These are phyloP conservation scores for Brachymystax lenok DNA, from an alignment of 2,797 vertebrate genomes.

Conservation along the genomic window DNA sequence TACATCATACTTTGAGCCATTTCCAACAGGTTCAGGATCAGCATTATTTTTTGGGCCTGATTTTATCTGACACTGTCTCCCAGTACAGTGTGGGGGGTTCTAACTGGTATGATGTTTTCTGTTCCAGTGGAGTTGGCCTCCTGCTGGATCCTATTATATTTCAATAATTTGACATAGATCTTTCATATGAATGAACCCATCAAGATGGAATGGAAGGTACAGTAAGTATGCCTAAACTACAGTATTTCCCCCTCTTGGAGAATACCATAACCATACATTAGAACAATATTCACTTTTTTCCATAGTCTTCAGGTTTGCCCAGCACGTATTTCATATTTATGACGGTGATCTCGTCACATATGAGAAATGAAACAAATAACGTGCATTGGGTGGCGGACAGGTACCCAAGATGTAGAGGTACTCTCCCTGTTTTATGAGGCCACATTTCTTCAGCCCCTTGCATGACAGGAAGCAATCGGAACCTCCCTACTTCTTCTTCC, in stretches of 20 bases:
- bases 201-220: too few relatives aligned
- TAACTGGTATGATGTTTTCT: neutral
- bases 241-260: too few relatives aligned
- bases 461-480: slow-evolving; percentile 22
- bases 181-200: too few relatives aligned
- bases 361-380: neutral
- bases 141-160: too few relatives aligned
- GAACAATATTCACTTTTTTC: too few relatives aligned
- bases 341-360: neutral
- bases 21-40: neutral
- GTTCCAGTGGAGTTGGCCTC: neutral
- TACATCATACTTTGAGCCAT: neutral
- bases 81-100: too few relatives aligned
- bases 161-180: too few relatives aligned
- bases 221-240: too few relatives aligned
- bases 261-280: too few relatives aligned
- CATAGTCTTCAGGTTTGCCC: neutral
- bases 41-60: too few relatives aligned
- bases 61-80: too few relatives aligned
- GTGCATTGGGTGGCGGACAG: neutral
- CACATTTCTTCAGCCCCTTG: neutral
- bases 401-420: slow-evolving; percentile 1
- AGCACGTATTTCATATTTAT: neutral
- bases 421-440: slow-evolving; percentile 33
- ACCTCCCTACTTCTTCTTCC: slow-evolving; percentile 6